Conservation (phyloP, 92 coral and sea anemone genomes). For the Phenganax stokvisi region DNA sequence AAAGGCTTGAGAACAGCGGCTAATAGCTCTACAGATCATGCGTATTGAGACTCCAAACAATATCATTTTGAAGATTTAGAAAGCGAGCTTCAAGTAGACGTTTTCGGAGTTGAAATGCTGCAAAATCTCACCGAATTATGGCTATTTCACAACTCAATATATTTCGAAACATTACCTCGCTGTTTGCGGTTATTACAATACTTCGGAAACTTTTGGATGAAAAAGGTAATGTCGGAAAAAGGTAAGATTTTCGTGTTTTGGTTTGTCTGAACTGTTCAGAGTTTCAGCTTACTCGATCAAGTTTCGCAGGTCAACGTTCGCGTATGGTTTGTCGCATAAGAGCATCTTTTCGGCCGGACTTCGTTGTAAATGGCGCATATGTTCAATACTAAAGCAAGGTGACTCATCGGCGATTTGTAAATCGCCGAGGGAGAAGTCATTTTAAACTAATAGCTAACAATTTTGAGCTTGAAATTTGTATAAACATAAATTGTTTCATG, state of each 20-base stretch:
- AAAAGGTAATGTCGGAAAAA: slow-evolving; percentile 10
- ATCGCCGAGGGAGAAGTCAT: neutral
- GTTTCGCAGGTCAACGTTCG: slow-evolving; percentile 12
- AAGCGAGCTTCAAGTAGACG: slow-evolving; percentile 10
- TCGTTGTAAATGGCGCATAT: neutral
- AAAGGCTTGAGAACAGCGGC: no score
- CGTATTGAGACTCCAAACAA: no score
- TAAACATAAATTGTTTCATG: neutral
- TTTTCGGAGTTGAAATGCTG: slow-evolving; percentile 4
- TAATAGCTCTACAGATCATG: no score
- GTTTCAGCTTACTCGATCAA: slow-evolving; percentile 11
- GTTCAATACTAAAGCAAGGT: slow-evolving; percentile 8
- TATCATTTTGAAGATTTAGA: neutral
- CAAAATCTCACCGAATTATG: slow-evolving; percentile 10
- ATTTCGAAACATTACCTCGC: neutral
- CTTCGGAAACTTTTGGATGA: neutral
- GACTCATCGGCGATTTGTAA: neutral
- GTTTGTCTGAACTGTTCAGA: slow-evolving; percentile 15
- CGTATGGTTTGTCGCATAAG: neutral
- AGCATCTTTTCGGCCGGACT: neutral
- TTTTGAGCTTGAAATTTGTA: neutral
- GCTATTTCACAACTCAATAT: no score
- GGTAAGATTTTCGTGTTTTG: neutral
- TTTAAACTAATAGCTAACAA: slow-evolving; percentile 19
- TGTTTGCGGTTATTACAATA: slow-evolving; percentile 18